A percentile compares a stretch with the other conserved stretches of the same genome.
Evolutionary conservation across 1,140 invertebrate genomes (phyloP).

Genomic region (Caerostris extrusa): DNA sequence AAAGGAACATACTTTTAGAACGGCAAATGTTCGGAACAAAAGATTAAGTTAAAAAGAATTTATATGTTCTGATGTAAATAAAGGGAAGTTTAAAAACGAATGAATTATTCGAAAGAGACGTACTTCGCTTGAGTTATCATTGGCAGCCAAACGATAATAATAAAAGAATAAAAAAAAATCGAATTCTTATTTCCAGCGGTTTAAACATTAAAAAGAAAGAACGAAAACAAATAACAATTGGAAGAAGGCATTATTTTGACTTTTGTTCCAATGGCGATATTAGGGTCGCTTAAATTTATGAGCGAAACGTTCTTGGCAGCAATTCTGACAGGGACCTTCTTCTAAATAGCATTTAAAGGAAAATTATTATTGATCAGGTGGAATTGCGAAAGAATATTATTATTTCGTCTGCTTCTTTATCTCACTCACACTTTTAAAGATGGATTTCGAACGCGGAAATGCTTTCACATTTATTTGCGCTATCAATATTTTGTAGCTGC

Average conservation of each 20-base stretch:
- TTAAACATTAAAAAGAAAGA: conserved; percentile 11
- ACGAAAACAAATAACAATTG: neutral
- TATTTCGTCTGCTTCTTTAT: neutral
- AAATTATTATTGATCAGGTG: conserved; percentile 13
- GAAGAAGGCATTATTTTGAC: neutral
- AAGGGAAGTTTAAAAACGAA: conserved; percentile 31
- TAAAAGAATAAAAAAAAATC: neutral
- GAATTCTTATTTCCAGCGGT: conserved; percentile 29
- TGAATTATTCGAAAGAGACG: conserved; percentile 22
- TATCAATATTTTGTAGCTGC: neutral
- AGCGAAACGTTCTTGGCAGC: neutral
- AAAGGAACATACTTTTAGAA: conserved; percentile 14
- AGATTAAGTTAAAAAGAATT: conserved; percentile 57
- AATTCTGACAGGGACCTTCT: neutral
- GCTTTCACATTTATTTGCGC: neutral
- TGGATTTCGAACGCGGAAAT: neutral
- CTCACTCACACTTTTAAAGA: neutral
- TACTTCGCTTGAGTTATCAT: conserved; percentile 30
- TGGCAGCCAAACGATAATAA: conserved; percentile 46
- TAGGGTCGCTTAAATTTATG: conserved; percentile 14
- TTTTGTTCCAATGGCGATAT: conserved; percentile 35
- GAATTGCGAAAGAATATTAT: neutral
- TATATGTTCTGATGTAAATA: conserved; percentile 54
- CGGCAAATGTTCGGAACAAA: neutral
- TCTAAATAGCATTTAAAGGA: neutral